These are phyloP conservation scores for Fregata magnificens DNA, from an alignment of 2,113 vertebrate species.

Conservation along the genomic window DNA sequence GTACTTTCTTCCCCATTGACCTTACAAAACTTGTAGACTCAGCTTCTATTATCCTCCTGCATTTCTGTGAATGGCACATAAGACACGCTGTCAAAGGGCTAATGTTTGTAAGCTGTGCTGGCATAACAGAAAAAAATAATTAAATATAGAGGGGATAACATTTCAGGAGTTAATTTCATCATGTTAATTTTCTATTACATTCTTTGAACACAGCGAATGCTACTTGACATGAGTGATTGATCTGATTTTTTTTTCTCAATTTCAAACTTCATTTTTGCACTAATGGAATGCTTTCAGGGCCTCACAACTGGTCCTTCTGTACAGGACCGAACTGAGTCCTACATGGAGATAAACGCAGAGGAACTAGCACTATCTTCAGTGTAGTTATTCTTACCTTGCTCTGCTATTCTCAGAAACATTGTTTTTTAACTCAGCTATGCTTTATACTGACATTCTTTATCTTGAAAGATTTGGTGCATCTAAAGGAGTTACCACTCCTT, in stretches of 20 bases:
- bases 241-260: not conserved
- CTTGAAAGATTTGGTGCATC: slow-evolving; percentile 4
- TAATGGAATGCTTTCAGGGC: not conserved
- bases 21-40: not conserved
- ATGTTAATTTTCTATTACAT: not conserved
- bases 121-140: not conserved
- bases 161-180: not conserved
- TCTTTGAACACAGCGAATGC: not conserved
- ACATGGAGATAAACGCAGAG: not conserved
- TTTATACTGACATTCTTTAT: not conserved
- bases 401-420: not conserved
- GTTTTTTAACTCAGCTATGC: not conserved
- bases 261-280: not conserved
- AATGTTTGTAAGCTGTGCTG: not conserved
- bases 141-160: not conserved
- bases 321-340: not conserved
- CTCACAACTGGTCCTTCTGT: not conserved
- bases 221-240: not conserved
- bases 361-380: not conserved
- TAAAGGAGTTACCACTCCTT: not conserved
- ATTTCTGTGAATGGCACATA: not conserved
- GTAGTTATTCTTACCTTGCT: not conserved
- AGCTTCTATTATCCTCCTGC: not conserved
- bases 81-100: fast-evolving
- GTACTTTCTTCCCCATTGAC: not conserved